Evolutionary conservation across 1,140 invertebrate species (phyloP).

Genomic region (Philaenus spumarius): DNA sequence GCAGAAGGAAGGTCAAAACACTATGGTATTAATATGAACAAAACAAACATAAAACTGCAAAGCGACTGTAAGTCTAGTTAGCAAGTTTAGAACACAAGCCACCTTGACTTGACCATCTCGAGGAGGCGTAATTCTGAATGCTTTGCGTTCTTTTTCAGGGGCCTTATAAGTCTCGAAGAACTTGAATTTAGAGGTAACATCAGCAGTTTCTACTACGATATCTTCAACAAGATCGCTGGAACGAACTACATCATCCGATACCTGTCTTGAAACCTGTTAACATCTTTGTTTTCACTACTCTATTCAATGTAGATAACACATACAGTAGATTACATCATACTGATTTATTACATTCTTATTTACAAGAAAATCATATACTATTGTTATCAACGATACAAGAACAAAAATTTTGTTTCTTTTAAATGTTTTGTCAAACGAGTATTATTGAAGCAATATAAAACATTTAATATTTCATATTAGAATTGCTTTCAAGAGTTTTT

Average conservation of each 20-base stretch:
- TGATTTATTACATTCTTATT: too few relatives aligned
- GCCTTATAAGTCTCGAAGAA: slow-evolving; percentile 85
- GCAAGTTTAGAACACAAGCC: too few relatives aligned
- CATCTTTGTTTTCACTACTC: neutral
- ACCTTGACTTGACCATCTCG: slow-evolving; percentile 63
- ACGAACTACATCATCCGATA: slow-evolving; percentile 56
- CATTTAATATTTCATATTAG: too few relatives aligned
- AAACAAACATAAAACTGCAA: neutral
- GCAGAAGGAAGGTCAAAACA: neutral
- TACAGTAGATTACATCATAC: too few relatives aligned
- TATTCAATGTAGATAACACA: too few relatives aligned
- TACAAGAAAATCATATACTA: too few relatives aligned
- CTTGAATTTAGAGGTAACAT: slow-evolving; percentile 77
- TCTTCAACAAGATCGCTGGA: slow-evolving; percentile 65
- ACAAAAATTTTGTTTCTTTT: too few relatives aligned
- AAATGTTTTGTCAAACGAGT: too few relatives aligned
- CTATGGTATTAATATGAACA: slow-evolving; percentile 1
- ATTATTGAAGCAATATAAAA: too few relatives aligned
- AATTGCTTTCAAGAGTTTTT: too few relatives aligned
- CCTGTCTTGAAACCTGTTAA: slow-evolving; percentile 20
- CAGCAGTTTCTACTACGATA: slow-evolving; percentile 67
- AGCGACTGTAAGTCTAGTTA: neutral
- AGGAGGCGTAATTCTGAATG: slow-evolving; percentile 80
- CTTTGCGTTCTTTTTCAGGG: slow-evolving; percentile 57
- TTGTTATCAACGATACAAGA: too few relatives aligned